Evolutionary conservation across 2,888 invertebrate species (phyloP).

Genomic region (Drosophila vallismaia): DNA sequence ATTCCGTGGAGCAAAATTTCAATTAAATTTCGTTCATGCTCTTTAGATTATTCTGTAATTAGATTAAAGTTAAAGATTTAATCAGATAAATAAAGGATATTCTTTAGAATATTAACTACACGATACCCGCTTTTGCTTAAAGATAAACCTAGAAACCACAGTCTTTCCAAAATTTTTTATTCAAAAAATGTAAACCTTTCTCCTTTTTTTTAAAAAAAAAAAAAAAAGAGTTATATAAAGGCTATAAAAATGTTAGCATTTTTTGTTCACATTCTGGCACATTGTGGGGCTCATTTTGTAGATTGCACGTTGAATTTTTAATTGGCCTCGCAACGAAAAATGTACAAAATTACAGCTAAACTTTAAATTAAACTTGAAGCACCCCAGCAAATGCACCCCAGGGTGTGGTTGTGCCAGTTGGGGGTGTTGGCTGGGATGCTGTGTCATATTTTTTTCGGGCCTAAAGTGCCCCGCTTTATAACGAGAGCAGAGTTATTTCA

Average conservation of each 20-base stretch:
- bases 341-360: constrained; percentile 67
- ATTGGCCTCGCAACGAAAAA: constrained; percentile 62
- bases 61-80: neutral
- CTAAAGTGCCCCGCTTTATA: constrained; percentile 41
- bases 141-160: too few relatives aligned
- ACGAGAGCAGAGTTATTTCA: constrained; percentile 57
- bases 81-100: constrained; percentile 15
- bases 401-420: neutral
- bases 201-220: neutral
- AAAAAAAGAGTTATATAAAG: neutral
- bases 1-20: neutral
- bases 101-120: too few relatives aligned
- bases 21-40: constrained; percentile 3
- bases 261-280: neutral
- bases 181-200: neutral
- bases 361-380: constrained; percentile 64
- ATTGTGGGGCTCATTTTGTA: constrained; percentile 55
- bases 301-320: constrained; percentile 70
- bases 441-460: constrained; percentile 20
- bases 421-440: neutral
- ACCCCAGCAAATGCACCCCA: constrained; percentile 17
- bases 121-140: too few relatives aligned
- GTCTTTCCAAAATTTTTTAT: too few relatives aligned
- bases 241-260: neutral
- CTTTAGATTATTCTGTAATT: constrained; percentile 18